Conservation (phyloP, 1,140 invertebrate species). For the Micrasema minimum region DNA sequence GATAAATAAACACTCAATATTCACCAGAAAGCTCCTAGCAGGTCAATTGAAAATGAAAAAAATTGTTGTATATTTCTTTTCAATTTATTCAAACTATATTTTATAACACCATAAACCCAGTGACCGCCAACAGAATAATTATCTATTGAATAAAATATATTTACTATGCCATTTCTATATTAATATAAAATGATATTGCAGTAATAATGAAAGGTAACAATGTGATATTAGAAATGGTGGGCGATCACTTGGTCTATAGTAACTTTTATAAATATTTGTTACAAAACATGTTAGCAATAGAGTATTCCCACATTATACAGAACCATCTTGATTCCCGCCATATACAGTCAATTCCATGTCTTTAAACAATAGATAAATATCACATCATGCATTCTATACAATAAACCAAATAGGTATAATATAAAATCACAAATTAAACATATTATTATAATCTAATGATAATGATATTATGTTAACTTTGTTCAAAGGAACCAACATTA, state of each 20-base stretch:
- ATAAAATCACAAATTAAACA: slow-evolving; percentile 46
- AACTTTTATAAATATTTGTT: slow-evolving; percentile 44
- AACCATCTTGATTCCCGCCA: neutral
- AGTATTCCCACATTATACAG: slow-evolving; percentile 48
- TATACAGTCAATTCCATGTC: slow-evolving; percentile 41
- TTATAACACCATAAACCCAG: slow-evolving; percentile 43
- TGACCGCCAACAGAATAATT: slow-evolving; percentile 7
- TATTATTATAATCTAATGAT: neutral
- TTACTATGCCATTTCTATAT: neutral
- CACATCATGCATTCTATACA: slow-evolving; percentile 44
- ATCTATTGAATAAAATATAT: slow-evolving; percentile 1
- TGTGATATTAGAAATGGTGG: neutral
- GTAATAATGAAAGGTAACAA: slow-evolving; percentile 1
- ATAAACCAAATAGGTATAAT: slow-evolving; percentile 30
- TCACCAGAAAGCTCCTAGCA: too few relatives aligned
- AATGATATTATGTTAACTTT: slow-evolving; percentile 25
- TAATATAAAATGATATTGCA: neutral
- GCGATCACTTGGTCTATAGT: slow-evolving; percentile 49
- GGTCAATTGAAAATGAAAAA: too few relatives aligned
- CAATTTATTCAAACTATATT: slow-evolving; percentile 62
- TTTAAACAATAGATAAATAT: slow-evolving; percentile 45
- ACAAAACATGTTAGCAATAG: slow-evolving; percentile 42
- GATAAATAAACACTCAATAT: too few relatives aligned
- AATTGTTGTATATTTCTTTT: slow-evolving; percentile 59
- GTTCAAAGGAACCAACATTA: neutral